These are phyloP conservation scores for Triplophysa bombifrons DNA, from an alignment of 2,797 vertebrate genomes.

Conservation along the genomic window DNA sequence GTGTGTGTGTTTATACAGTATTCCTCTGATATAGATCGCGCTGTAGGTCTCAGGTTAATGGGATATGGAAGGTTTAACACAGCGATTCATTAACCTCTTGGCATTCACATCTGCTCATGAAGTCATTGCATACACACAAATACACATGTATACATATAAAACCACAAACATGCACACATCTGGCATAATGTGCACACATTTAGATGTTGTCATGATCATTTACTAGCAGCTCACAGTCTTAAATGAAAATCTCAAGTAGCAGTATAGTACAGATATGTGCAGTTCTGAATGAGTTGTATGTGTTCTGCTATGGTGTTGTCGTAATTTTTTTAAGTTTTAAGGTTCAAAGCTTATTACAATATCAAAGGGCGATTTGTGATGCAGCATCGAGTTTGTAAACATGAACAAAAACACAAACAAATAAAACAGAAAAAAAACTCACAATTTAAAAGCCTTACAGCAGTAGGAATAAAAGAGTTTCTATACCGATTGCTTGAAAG, in stretches of 20 bases:
- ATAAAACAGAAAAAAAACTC: no score
- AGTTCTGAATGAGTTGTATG: neutral
- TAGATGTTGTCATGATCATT: neutral
- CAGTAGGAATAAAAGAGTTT: no score
- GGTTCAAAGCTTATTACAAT: no score
- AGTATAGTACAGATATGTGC: neutral
- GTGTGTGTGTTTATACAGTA: constrained; percentile 38
- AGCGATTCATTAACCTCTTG: constrained; percentile 63
- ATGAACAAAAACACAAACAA: no score
- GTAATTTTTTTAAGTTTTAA: no score
- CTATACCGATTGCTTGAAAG: no score
- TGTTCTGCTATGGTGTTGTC: neutral
- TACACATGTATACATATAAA: constrained; percentile 42
- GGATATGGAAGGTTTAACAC: constrained; percentile 61
- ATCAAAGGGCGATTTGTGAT: no score
- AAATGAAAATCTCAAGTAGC: neutral
- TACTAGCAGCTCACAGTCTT: neutral
- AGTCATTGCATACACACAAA: constrained; percentile 41
- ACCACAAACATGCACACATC: constrained; percentile 24
- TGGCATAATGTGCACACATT: neutral
- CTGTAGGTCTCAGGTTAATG: constrained; percentile 59
- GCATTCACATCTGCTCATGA: constrained; percentile 50
- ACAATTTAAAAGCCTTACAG: no score
- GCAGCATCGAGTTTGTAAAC: no score
- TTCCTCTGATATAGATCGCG: constrained; percentile 48